Base-by-base conservation (phyloP, 2,888 invertebrate species). In the Pheosia gnoma region DNA sequence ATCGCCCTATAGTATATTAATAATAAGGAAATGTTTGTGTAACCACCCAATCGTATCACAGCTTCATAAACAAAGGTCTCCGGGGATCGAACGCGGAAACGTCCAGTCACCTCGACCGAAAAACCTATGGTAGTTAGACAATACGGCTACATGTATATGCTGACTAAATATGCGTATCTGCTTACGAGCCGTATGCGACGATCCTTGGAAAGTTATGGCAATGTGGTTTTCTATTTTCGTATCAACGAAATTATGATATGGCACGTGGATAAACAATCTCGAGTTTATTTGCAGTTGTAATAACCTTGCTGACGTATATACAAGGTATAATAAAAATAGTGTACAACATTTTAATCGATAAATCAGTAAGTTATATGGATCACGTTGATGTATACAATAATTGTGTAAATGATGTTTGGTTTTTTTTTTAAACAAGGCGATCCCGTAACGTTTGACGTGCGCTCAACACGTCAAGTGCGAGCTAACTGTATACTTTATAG, bases 21-120 rank as follows among this genome's bases (percentile, higher is more conserved):
- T 49, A 49, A 49, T 9, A 49, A 9, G 49, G 49, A 2, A 49
- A 49, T 11, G 49, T 49, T 49, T 49, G n/a, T 4, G 0, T 49
- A 25, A 9, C 51, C 51, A 51, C 7, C 8, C 13, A 51, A 51
- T 51, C 51, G 3, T 25, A 25, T 25, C 25, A 25, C 25, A 2
- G n/a, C 8, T 25, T 25, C 51, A 25, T 25, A 51, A 51, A 51
- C 13, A 8, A 25, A 25, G 8, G 9, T 11, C 47, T 11, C 25
- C 49, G 56, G 37, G 13, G 52, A 37, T 55, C 41, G 41, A 47
- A 61, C 37, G 59, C 57, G 59, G 53, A 61, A 59, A 58, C 47
- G 9, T 45, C 56, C 41, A 43, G 51, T 51, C 8, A 38, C 59
- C 64, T 64, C 61, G 64, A 64, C 61, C 64, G 25, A 61, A 57